Conservation (phyloP, 2,797 vertebrate genomes). For the Steatocranus sp. region DNA sequence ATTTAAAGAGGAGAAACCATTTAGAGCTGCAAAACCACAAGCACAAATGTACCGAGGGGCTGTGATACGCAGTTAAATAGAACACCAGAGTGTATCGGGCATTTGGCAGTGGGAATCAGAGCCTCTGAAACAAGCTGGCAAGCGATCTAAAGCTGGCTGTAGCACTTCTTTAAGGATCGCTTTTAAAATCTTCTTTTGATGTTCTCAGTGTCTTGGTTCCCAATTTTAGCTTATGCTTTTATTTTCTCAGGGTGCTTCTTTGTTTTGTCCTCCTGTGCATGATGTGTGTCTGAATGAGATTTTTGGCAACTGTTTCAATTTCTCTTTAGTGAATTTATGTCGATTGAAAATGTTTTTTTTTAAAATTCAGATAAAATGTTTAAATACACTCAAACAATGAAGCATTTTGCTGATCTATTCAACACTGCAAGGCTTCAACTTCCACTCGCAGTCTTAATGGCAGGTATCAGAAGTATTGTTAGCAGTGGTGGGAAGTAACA, state of each 20-base stretch:
- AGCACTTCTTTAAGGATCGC: not conserved
- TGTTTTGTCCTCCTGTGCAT: not conserved
- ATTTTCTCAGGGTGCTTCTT: not conserved
- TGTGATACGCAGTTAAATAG: not conserved
- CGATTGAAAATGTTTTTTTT: accelerated
- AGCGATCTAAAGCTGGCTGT: not conserved
- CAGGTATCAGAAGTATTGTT: not conserved
- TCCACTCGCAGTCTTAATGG: not conserved
- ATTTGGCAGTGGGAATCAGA: conserved; percentile 1
- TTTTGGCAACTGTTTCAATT: not conserved
- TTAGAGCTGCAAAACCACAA: conserved; percentile 31
- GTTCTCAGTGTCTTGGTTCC: not conserved
- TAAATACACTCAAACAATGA: not conserved
- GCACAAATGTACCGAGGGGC: conserved; percentile 4
- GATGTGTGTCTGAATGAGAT: not conserved
- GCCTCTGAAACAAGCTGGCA: not conserved
- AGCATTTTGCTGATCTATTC: not conserved
- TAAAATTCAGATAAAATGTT: not conserved
- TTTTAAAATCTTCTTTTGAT: conserved; percentile 8
- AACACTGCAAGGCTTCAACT: not conserved
- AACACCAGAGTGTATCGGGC: not conserved
- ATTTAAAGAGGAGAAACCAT: conserved; percentile 42
- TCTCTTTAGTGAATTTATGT: not conserved
- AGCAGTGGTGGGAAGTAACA: not conserved
- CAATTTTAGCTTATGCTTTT: not conserved